These are phyloP conservation scores for Habroteleia sp. DNA, from an alignment of 2,888 invertebrate species.

Conservation along the genomic window DNA sequence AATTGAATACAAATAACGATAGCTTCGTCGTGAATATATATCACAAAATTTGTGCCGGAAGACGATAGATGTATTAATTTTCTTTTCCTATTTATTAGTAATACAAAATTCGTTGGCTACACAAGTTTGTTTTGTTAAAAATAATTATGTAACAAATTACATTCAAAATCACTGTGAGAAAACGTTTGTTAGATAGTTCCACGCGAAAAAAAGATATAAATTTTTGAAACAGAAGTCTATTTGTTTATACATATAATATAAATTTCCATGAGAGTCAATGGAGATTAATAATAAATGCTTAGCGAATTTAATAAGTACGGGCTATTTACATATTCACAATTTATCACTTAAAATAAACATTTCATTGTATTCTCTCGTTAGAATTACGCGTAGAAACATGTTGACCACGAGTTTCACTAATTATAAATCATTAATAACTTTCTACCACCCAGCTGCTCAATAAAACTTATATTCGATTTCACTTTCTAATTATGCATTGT, in stretches of 20 bases:
- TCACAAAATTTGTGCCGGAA: constrained; percentile 53
- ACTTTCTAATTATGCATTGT: constrained; percentile 33
- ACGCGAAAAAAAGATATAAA: constrained; percentile 30
- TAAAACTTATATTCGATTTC: constrained; percentile 35
- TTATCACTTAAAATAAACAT: constrained; percentile 63
- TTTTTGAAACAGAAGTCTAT: constrained; percentile 15
- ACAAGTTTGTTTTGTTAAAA: background rate
- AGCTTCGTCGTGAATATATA: constrained; percentile 30
- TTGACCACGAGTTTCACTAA: constrained; percentile 23
- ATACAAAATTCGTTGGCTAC: background rate
- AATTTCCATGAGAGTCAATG: constrained; percentile 44
- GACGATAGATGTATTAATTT: constrained; percentile 23
- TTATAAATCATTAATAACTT: constrained; percentile 13
- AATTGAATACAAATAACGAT: constrained; percentile 26
- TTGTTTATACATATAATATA: constrained; percentile 37
- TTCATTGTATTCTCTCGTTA: constrained; percentile 47
- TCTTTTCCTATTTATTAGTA: background rate
- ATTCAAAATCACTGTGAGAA: constrained; percentile 10
- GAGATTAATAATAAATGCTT: constrained; percentile 72
- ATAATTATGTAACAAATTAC: background rate
- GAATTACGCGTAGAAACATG: constrained; percentile 26
- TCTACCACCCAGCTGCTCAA: constrained; percentile 25
- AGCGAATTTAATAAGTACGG: constrained; percentile 80
- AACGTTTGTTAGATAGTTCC: constrained; percentile 16
- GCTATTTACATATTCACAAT: constrained; percentile 81